Evolutionary conservation across 2,888 invertebrate genomes (phyloP), one percentile per base, ranked within the genome.

Genomic region (Luperina nickerlii): DNA sequence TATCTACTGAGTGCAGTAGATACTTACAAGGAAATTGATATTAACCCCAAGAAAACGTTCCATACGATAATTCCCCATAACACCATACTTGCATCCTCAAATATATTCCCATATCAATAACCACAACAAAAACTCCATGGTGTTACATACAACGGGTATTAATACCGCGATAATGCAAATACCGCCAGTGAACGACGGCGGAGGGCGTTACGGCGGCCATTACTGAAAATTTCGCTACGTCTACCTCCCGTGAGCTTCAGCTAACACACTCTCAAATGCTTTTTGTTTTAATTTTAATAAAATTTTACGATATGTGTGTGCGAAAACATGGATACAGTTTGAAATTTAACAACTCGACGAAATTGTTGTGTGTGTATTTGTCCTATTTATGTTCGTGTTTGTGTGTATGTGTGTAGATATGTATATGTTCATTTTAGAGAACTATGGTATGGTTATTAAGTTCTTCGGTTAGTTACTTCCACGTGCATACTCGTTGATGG

Each of bases 131-230:
- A 86, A 88, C 72, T 78, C 86, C 73, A 88, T 84, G 84, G 89
- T 90, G 90, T 91, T 92, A 92, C 93, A 91, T 92, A 85, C 91
- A 90, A 90, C 91, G 83, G 86, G 91, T 92, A 94, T 94, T 95
- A 95, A 94, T 95, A 93, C 92, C 90, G 91, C 92, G 94, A 94
- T 95, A 95, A 95, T 95, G 95, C 93, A 94, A 95, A 95, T 95
- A 94, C 93, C 91, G 92, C 85, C 92, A 90, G 90, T 90, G 93
- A 93, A 92, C 92, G 91, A 87, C 91, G 89, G 86, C 91, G 90
- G 86, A 90, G 91, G 91, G 90, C 93, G 91, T 94, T 94, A 83
- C 90, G 90, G 91, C 82, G 89, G 91, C 93, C 92, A 93, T 95
- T 94, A 94, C 94, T 90, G 94, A 94, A 94, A 95, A 95, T 94